These are phyloP conservation scores for Meriones psammophilus DNA, from an alignment of 2,797 vertebrate species.

Conservation along the genomic window DNA sequence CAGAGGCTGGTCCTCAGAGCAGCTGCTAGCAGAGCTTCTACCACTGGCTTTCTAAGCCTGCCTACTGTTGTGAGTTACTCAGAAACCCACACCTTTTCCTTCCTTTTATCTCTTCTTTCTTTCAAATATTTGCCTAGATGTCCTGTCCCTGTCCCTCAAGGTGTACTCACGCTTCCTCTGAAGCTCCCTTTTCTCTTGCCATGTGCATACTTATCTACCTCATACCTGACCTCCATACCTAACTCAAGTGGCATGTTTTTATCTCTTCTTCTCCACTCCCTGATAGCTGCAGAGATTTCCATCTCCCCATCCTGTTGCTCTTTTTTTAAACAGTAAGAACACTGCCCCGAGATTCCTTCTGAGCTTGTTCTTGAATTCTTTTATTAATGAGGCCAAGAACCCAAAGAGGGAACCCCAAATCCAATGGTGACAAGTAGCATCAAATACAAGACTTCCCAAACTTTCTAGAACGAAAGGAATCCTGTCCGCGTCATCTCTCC, in stretches of 20 bases:
- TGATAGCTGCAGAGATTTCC: neutral
- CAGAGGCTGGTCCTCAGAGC: neutral
- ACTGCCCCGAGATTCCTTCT: neutral
- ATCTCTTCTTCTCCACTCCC: neutral
- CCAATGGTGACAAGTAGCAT: neutral
- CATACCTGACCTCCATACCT: neutral
- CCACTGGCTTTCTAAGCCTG: neutral
- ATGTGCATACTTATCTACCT: neutral
- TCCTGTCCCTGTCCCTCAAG: no score
- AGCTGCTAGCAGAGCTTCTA: rapidly evolving
- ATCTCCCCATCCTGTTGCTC: neutral
- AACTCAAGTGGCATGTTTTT: neutral
- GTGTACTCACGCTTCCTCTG: neutral
- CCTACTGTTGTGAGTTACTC: neutral
- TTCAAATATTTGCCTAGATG: neutral
- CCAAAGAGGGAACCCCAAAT: neutral
- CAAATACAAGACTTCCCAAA: no score
- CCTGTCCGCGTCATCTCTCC: neutral
- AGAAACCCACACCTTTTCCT: neutral
- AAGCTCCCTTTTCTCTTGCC: neutral
- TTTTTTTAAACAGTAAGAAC: neutral
- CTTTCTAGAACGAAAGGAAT: neutral
- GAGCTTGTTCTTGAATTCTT: neutral
- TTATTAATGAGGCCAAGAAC: neutral
- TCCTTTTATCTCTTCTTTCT: neutral